Percentiles rank a stretch among this genome's conserved stretches.
phyloP scores from a whole-genome alignment of 1,140 invertebrate genomes.

The Armadillidium nasatum region DNA sequence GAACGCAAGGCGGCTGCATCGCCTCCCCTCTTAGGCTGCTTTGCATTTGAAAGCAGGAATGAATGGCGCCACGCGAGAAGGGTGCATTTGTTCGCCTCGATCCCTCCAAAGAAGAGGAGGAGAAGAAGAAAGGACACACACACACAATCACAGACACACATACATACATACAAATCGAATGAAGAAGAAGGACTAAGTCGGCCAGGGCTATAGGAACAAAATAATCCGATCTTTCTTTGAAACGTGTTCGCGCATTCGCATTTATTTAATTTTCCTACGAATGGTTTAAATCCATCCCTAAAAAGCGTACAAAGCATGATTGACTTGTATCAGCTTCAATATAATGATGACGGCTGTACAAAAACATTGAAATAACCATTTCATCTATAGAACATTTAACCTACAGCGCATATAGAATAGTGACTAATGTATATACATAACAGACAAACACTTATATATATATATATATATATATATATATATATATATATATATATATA shows the following conservation, averaged over 20 bases:
- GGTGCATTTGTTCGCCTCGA: neutral
- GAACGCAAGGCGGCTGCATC: neutral
- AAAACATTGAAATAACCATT: neutral
- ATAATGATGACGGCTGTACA: neutral
- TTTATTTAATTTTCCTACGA: neutral
- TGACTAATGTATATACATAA: neutral
- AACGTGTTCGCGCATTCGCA: constrained; percentile 3
- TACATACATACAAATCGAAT: neutral
- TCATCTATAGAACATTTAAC: neutral
- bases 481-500: constrained; percentile 14
- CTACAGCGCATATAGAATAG: neutral
- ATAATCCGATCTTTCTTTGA: constrained; percentile 6
- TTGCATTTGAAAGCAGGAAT: constrained; percentile 10
- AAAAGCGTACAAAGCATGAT: neutral
- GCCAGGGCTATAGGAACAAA: neutral
- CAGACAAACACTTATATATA: neutral
- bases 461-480: constrained; percentile 21
- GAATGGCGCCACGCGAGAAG: constrained; percentile 9
- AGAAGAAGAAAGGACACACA: neutral
- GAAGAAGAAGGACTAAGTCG: constrained; percentile 9
- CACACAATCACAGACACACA: no score
- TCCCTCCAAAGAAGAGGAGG: neutral
- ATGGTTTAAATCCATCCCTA: neutral
- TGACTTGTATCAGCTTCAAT: neutral
- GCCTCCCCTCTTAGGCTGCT: constrained; percentile 2